Base-by-base conservation (phyloP, 2,113 vertebrate species). In the Malurus melanocephalus region DNA sequence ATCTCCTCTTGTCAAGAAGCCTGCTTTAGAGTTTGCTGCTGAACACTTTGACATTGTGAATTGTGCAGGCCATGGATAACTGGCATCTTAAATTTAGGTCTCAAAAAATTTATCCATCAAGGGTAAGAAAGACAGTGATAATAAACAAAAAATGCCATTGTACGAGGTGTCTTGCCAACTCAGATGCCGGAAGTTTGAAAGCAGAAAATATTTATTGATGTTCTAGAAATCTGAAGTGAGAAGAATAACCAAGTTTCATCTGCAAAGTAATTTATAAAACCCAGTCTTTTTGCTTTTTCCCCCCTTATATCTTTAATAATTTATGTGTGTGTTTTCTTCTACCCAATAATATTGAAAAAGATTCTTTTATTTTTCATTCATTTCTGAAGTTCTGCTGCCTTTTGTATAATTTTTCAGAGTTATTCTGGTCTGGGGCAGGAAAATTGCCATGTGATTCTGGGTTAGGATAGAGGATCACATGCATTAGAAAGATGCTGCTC, bases 191-290 rank as follows among this genome's bases (percentile, higher is more conserved):
- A 72, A 42, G 5, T 60, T 60, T 74, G 49, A 72, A 85, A 80
- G 67, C 20, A 68, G 26, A 85, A 85, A 78, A 80, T 38, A 3
- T 48, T 73, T 79, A 52, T 65, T 81, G 24, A 20, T 55, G 9
- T 32, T 85, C 27, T 56, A 48, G 42, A 74, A 89, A 83, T 85
- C 80, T 80, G 28, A 73, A 90, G 42, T 55, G 40, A 60, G 35
- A 80, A 40, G 57, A 73, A 45, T 28, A 46, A 87, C 24, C 28
- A 60, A 60, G 16, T 68, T 61, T 10, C 4, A 51, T 15, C 38
- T 53, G 13, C 22, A 80, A 87, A 64, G 18, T 19, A 48, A 21
- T 75, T 74, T 61, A 59, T 72, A 72, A 83, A 67, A 42, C 9
- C 8, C 14, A 46, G 6, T 60, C 6, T 77, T 83, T 24, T 57